These are phyloP conservation scores for Leucoraja erinaceus DNA, from an alignment of 2,113 vertebrate species.

Conservation along the genomic window DNA sequence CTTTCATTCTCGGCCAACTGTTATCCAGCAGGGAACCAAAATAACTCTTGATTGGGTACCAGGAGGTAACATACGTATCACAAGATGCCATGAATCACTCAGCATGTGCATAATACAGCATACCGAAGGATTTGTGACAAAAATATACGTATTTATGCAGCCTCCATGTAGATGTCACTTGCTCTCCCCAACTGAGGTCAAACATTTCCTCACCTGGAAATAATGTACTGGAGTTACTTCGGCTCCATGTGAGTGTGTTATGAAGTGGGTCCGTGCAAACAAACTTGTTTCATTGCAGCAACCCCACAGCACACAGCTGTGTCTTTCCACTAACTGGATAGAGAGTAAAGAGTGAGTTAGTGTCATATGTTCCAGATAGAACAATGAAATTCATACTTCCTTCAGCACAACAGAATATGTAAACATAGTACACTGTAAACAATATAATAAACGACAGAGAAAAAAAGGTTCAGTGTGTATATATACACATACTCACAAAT, in stretches of 20 bases:
- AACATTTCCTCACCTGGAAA: background rate
- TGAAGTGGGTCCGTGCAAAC: background rate
- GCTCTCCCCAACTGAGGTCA: background rate
- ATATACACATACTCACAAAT: no score
- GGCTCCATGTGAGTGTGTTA: background rate
- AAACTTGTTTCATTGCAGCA: background rate
- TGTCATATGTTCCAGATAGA: no score
- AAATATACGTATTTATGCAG: background rate
- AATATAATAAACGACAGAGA: no score
- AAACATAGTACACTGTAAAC: no score
- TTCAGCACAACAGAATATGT: no score
- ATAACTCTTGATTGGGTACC: background rate
- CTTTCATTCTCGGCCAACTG: background rate
- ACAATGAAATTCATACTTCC: no score
- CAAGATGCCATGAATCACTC: background rate
- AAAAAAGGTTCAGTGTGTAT: no score
- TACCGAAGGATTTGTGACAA: background rate
- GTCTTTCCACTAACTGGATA: no score
- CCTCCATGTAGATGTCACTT: background rate
- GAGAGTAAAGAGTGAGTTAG: no score
- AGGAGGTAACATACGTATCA: background rate
- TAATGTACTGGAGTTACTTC: background rate
- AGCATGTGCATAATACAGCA: background rate
- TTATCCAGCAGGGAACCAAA: background rate
- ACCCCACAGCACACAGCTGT: background rate